These are phyloP conservation scores for human (Homo sapiens) DNA, from an alignment of 2,113 vertebrate species.

Conservation along the genomic window DNA sequence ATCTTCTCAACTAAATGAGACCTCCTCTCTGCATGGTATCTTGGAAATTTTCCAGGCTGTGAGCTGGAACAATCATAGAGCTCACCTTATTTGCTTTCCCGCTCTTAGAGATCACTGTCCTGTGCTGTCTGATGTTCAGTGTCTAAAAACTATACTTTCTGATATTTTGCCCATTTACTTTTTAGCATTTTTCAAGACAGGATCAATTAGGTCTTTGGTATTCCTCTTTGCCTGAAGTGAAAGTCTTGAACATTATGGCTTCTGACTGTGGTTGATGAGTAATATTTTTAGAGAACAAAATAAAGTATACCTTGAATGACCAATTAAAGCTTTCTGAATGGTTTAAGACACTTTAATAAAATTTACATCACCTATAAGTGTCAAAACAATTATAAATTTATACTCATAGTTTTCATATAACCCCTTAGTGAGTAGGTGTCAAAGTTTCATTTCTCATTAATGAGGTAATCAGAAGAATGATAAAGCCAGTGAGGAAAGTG, in stretches of 20 bases:
- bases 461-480: background rate
- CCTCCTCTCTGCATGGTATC: too few relatives aligned
- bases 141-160: background rate
- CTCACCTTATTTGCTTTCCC: background rate
- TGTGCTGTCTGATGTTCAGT: background rate
- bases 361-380: slow-evolving; percentile 19
- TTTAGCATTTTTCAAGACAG: background rate
- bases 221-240: background rate
- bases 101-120: background rate
- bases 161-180: background rate
- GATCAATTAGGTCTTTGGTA: background rate
- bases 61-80: background rate
- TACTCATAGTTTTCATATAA: slow-evolving; percentile 36
- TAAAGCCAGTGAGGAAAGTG: slow-evolving; percentile 13
- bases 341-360: slow-evolving; percentile 37
- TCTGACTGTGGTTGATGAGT: slow-evolving; percentile 5
- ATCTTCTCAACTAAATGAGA: background rate
- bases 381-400: slow-evolving; percentile 28
- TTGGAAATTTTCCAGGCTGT: background rate
- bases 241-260: background rate
- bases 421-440: background rate
- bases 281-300: slow-evolving; percentile 45
- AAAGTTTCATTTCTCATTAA: slow-evolving; percentile 56
- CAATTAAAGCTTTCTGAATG: slow-evolving; percentile 23
- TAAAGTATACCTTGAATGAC: slow-evolving; percentile 32